Percentiles rank a stretch among this genome's conserved stretches.
These are phyloP conservation scores for Meloidogyne chitwoodi DNA, from an alignment of 1,140 invertebrate genomes.

Conservation along the genomic window DNA sequence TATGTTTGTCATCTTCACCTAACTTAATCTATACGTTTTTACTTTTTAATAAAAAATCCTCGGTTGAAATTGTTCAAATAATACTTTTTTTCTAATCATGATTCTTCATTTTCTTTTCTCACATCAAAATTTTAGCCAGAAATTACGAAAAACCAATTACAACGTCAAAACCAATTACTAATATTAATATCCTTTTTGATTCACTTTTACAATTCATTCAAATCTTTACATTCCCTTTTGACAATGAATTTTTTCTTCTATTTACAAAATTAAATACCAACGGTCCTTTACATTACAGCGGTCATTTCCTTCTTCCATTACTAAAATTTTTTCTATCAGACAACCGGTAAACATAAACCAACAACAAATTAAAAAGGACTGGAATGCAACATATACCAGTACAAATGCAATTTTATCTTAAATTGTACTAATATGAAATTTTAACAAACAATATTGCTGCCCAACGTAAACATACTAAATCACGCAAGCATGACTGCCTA, in stretches of 20 bases:
- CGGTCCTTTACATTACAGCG: not conserved
- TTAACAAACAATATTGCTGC: not conserved
- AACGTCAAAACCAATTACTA: not conserved
- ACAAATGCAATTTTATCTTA: not conserved
- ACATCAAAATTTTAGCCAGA: not conserved
- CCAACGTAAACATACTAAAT: not conserved
- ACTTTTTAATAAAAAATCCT: too few species aligned
- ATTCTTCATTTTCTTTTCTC: not conserved
- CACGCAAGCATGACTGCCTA: not conserved
- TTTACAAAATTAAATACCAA: too few species aligned
- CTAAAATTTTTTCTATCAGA: not conserved
- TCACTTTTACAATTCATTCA: not conserved
- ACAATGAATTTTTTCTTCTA: not conserved
- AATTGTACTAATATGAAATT: not conserved
- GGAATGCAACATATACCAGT: not conserved
- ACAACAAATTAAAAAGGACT: not conserved
- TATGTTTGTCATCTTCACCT: not conserved
- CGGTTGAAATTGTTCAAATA: too few species aligned
- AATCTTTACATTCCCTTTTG: not conserved
- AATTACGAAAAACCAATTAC: not conserved
- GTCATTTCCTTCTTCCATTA: not conserved
- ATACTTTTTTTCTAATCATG: not conserved
- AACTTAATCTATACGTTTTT: too few species aligned
- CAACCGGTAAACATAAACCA: not conserved
- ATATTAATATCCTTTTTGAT: not conserved